A percentile compares a stretch with the other conserved stretches of the same genome.
Conservation (phyloP, 2,113 vertebrate species). For the Corvus moneduloides region DNA sequence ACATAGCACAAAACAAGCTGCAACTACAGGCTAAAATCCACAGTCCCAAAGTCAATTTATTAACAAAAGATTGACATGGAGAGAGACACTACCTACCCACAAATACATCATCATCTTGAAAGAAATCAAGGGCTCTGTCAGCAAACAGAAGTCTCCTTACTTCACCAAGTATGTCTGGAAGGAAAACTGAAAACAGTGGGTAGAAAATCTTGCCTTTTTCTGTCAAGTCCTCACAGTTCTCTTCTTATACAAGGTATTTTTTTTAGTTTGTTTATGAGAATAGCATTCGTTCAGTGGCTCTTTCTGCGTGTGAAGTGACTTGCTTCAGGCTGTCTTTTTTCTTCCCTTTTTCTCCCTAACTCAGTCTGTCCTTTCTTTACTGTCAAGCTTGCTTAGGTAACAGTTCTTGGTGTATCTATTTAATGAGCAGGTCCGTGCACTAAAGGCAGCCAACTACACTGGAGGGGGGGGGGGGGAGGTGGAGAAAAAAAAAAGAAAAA, state of each 20-base stretch:
- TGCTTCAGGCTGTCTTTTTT: slow-evolving; percentile 75
- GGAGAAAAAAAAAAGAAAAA: accelerated
- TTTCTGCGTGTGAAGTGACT: slow-evolving; percentile 78
- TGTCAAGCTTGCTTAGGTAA: slow-evolving; percentile 80
- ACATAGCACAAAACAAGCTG: slow-evolving; percentile 22
- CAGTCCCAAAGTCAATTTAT: slow-evolving; percentile 63
- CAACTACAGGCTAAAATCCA: slow-evolving; percentile 45
- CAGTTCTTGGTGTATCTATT: slow-evolving; percentile 81
- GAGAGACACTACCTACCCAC: slow-evolving; percentile 86
- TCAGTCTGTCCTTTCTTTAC: slow-evolving; percentile 63
- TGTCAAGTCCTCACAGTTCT: slow-evolving; percentile 77
- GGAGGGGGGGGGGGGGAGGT: slow-evolving; percentile 37
- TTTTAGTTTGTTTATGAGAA: slow-evolving; percentile 79
- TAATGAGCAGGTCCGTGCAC: slow-evolving; percentile 82
- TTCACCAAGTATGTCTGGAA: slow-evolving; percentile 84
- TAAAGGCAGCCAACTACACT: slow-evolving; percentile 75
- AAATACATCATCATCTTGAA: slow-evolving; percentile 95
- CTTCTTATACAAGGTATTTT: slow-evolving; percentile 74
- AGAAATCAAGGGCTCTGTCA: slow-evolving; percentile 78
- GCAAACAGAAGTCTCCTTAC: slow-evolving; percentile 80
- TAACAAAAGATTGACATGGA: slow-evolving; percentile 73
- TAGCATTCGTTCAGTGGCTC: slow-evolving; percentile 78
- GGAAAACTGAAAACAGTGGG: slow-evolving; percentile 77
- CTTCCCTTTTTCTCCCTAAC: slow-evolving; percentile 60
- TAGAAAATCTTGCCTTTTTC: slow-evolving; percentile 79